Evolutionary conservation across 2,797 vertebrate genomes (phyloP).

Genomic region (Myripristis murdjan): DNA sequence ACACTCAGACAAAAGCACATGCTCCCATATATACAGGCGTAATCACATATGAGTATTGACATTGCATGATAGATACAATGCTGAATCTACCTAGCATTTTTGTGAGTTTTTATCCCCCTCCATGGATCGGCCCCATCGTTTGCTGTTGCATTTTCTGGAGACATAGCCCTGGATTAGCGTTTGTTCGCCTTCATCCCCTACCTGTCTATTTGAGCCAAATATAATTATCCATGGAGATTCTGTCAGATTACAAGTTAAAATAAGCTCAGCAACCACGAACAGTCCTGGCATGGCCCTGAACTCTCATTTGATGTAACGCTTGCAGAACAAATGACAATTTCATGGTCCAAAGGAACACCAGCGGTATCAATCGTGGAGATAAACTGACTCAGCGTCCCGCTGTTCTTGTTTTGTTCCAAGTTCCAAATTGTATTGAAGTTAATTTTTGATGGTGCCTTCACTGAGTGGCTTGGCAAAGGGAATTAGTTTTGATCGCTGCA

Average conservation of each 20-base stretch:
- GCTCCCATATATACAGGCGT: conserved; percentile 37
- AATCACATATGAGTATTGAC: conserved; percentile 29
- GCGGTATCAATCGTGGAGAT: conserved; percentile 79
- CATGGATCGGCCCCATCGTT: conserved; percentile 48
- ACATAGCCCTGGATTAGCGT: conserved; percentile 54
- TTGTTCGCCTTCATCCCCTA: conserved; percentile 49
- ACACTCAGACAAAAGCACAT: conserved; percentile 8
- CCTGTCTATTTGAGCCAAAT: conserved; percentile 76
- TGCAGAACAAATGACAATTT: conserved; percentile 88
- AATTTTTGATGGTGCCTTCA: conserved; percentile 67
- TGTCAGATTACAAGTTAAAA: conserved; percentile 78
- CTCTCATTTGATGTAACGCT: conserved; percentile 85
- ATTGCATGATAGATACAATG: conserved; percentile 54
- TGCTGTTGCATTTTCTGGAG: conserved; percentile 48
- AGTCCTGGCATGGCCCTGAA: conserved; percentile 72
- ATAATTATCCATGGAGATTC: conserved; percentile 83
- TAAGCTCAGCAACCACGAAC: conserved; percentile 68
- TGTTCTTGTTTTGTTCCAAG: conserved; percentile 80
- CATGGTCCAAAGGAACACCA: conserved; percentile 83
- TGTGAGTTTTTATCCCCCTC: conserved; percentile 40
- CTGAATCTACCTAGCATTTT: conserved; percentile 30
- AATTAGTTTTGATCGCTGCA: conserved; percentile 62
- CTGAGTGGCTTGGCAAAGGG: conserved; percentile 65
- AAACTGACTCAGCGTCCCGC: conserved; percentile 79
- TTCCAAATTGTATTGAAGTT: conserved; percentile 76